Base-by-base conservation (phyloP, 2,888 invertebrate genomes). In the Rotaria macrura region DNA sequence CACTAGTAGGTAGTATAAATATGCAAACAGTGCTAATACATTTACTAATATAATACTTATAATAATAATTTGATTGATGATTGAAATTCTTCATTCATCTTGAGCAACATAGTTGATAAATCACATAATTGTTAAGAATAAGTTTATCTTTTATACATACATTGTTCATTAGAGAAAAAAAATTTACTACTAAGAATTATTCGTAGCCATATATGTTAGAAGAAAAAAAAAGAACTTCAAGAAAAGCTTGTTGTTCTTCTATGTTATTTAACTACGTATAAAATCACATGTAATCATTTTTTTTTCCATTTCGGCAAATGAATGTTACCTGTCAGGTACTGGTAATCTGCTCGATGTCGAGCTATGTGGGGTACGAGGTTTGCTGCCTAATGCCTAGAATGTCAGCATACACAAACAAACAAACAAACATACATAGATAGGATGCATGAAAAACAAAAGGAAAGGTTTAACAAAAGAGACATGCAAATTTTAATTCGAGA, bases 351-450 rank as follows among this genome's bases (percentile, higher is more conserved):
- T 65, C 65, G 65, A 6, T 17, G 34, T 34, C 34, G 65, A 65
- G 34, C 65, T 34, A 20, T 17, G 17, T 65, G 65, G 20, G 20
- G 65, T 40, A n/a, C 79, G 79, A 79, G 79, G 14, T 14, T 79
- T 79, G 34, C 65, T 65, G n/a, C 79, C 79, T 79, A 79, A 43
- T 40, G 79, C 79, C 79, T 79, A 79, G 43, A 79, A 79, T 43
- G 34, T 6, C 65, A 34, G 79, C 79, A 79, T n/a, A 79, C 40
- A 79, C 79, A 14, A 25, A 38, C 74, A 74, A 20, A 25, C 74
- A 74, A 40, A 23, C 7, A 74, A 29, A 65, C n/a, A 65, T 65
- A 29, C 17, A 34, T 65, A 34, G 7, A 57, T 6, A 57, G 29
- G 55, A 65, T 65, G 65, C 65, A 57, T 57, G 29, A n/a, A 12